Evolutionary conservation across 2,888 invertebrate species (phyloP).

Genomic region (Papilio gigon): DNA sequence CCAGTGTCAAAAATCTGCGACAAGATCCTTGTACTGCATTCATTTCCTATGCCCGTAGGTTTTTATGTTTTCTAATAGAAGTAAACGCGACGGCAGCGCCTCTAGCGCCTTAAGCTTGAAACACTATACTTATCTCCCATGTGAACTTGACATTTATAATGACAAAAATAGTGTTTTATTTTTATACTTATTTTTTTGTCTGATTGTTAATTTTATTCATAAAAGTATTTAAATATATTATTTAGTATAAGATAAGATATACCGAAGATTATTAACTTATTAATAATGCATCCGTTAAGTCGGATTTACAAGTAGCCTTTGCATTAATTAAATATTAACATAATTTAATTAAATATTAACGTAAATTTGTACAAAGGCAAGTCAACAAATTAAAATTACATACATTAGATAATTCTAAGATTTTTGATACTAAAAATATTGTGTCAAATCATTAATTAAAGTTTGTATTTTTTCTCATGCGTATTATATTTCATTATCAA

Average conservation of each 20-base stretch:
- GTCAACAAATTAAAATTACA: background rate
- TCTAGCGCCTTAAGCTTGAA: no score
- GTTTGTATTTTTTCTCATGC: background rate
- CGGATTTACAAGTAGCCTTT: slow-evolving; percentile 6
- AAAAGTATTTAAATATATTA: slow-evolving; percentile 10
- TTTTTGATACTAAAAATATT: background rate
- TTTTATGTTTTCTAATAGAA: no score
- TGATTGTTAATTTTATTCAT: slow-evolving; percentile 22
- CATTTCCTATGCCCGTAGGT: no score
- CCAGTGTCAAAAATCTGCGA: no score
- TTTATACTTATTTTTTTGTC: background rate
- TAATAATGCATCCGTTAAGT: slow-evolving; percentile 8
- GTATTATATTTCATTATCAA: background rate
- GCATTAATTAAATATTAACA: background rate
- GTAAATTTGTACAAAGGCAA: background rate
- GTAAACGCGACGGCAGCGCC: no score
- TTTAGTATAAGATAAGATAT: background rate
- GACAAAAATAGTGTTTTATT: background rate
- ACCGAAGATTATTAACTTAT: background rate
- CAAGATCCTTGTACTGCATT: no score
- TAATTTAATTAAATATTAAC: no score
- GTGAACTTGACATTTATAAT: slow-evolving; percentile 36
- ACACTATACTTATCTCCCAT: slow-evolving; percentile 1
- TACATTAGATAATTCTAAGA: background rate
- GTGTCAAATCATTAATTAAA: background rate